These are phyloP conservation scores for Eidolon dupreanum DNA, from an alignment of 2,797 vertebrate genomes.

Conservation along the genomic window DNA sequence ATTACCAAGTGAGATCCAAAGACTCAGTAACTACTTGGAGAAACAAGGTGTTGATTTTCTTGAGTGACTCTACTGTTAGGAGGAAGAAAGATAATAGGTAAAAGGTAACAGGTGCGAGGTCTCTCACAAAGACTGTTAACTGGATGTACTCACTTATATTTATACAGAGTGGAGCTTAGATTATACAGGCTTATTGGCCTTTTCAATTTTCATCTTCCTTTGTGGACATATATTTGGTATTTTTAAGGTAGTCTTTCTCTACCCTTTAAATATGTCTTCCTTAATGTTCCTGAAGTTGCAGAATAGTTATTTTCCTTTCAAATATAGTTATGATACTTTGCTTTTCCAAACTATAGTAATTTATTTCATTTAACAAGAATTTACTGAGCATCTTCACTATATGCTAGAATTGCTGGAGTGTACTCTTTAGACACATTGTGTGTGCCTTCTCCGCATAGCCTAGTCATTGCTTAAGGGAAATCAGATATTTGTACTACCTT, in stretches of 20 bases:
- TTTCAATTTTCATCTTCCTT: neutral
- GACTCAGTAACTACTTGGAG: neutral
- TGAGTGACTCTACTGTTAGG: neutral
- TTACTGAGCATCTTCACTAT: neutral
- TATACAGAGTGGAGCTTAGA: neutral
- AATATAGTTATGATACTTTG: neutral
- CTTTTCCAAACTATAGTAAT: neutral
- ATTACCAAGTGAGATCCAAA: neutral
- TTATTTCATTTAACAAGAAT: slow-evolving; percentile 14
- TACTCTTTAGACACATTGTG: neutral
- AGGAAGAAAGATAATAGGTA: neutral
- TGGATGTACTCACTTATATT: neutral
- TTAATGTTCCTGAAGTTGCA: slow-evolving; percentile 20
- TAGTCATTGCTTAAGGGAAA: neutral
- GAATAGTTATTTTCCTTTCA: neutral
- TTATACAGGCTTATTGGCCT: neutral
- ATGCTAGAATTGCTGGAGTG: neutral
- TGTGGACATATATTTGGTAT: neutral
- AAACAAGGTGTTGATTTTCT: slow-evolving; percentile 13
- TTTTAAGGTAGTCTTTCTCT: slow-evolving; percentile 3
- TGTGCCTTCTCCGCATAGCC: neutral
- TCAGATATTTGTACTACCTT: neutral
- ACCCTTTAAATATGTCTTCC: neutral
- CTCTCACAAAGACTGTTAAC: neutral
- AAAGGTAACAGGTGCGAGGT: neutral